These are phyloP conservation scores for Scaptomyza polygonia DNA, from an alignment of 2,888 invertebrate species.

Conservation along the genomic window DNA sequence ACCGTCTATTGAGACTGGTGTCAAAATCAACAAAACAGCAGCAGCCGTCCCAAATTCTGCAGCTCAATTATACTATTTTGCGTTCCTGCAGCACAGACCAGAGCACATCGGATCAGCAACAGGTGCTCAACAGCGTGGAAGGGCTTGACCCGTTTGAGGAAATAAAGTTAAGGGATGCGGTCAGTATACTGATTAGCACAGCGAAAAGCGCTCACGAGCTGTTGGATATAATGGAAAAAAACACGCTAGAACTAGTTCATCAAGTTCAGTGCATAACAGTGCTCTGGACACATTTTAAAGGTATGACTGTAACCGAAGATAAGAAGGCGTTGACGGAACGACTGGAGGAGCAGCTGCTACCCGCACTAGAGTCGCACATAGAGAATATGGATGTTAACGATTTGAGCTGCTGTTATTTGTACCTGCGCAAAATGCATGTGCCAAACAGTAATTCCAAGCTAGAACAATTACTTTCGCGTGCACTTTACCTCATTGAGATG, in stretches of 20 bases:
- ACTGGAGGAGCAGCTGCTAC: constrained; percentile 48
- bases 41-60: neutral
- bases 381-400: constrained; percentile 81
- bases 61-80: neutral
- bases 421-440: constrained; percentile 85
- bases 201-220: constrained; percentile 18
- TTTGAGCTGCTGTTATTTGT: constrained; percentile 84
- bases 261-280: constrained; percentile 64
- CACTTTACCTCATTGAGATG: constrained; percentile 68
- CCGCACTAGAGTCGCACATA: constrained; percentile 74
- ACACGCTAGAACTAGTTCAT: neutral
- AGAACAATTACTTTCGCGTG: constrained; percentile 79
- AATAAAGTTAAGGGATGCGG: neutral
- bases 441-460: constrained; percentile 76
- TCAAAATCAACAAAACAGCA: neutral
- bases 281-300: constrained; percentile 66
- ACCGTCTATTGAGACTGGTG: neutral
- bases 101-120: constrained; percentile 10
- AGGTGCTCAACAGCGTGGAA: constrained; percentile 17
- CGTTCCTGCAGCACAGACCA: constrained; percentile 1
- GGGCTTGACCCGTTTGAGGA: constrained; percentile 23
- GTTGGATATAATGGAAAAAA: constrained; percentile 9
- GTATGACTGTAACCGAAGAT: constrained; percentile 4
- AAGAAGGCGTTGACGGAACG: constrained; percentile 16
- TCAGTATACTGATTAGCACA: constrained; percentile 1